Conservation (phyloP, 1,140 invertebrate species). For the Ooceraea biroi region DNA sequence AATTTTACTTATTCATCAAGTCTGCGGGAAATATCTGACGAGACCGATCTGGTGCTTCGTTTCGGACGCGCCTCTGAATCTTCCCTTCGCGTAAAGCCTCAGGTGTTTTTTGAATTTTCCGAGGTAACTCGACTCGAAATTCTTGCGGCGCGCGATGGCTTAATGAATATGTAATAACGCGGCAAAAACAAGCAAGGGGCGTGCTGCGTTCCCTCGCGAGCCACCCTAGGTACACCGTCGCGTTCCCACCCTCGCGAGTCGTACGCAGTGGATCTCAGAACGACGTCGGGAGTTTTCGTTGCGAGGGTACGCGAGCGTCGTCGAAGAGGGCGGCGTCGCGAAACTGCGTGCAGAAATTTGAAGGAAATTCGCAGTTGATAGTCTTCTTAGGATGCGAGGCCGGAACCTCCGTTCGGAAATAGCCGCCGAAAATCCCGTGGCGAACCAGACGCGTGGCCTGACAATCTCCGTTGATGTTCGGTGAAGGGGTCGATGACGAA, state of each 20-base stretch:
- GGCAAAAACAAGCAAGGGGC: constrained; percentile 12
- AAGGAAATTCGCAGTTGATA: no score
- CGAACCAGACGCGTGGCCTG: constrained; percentile 49
- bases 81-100: no score
- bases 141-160: neutral
- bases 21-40: neutral
- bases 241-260: no score
- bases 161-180: constrained; percentile 49
- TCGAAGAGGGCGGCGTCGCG: no score
- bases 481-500: constrained; percentile 30
- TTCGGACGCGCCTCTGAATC: no score
- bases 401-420: no score
- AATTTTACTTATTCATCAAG: constrained; percentile 36
- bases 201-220: neutral
- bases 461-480: constrained; percentile 48
- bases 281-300: no score
- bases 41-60: neutral
- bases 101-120: constrained; percentile 30
- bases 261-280: no score
- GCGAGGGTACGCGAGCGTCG: no score
- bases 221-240: no score
- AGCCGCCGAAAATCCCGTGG: constrained; percentile 48
- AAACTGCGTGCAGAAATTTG: no score
- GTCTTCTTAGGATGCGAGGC: no score
- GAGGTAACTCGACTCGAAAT: constrained; percentile 9